Evolutionary conservation across 2,113 vertebrate species (phyloP).

Genomic region (Cariama cristata): DNA sequence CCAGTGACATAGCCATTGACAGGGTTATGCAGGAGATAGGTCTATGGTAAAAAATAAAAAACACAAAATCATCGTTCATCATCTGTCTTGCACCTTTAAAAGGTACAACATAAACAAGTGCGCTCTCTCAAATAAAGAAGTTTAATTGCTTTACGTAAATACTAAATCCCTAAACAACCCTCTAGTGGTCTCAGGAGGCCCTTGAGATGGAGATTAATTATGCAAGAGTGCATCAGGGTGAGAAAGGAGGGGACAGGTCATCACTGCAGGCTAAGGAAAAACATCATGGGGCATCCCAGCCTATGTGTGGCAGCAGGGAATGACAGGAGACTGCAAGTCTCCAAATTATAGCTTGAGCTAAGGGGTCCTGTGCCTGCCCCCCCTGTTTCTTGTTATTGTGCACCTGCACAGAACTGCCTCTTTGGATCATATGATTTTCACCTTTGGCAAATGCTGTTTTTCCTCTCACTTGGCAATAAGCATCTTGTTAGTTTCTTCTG

Average conservation of each 20-base stretch:
- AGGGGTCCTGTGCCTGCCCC: background rate
- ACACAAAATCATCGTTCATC: background rate
- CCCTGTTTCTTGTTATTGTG: background rate
- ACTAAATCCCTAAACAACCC: background rate
- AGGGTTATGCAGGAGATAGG: background rate
- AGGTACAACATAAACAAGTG: background rate
- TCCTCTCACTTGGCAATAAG: background rate
- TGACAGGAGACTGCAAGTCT: background rate
- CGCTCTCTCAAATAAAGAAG: background rate
- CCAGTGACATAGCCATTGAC: constrained; percentile 42
- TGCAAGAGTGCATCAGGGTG: background rate
- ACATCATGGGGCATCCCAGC: background rate
- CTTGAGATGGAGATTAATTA: background rate
- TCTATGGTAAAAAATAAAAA: constrained; percentile 4
- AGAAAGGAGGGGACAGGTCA: background rate
- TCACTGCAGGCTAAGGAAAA: background rate
- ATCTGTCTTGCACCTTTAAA: background rate
- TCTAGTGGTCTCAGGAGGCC: background rate
- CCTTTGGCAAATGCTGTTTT: background rate
- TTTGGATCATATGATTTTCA: background rate
- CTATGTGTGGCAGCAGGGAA: background rate
- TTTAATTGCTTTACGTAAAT: background rate
- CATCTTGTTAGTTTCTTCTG: background rate
- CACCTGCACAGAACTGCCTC: background rate
- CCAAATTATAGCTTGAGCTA: background rate